Evolutionary conservation across 2,113 vertebrate species (phyloP), one percentile per base, ranked within the genome.

Genomic region (Perccottus glenii): DNA sequence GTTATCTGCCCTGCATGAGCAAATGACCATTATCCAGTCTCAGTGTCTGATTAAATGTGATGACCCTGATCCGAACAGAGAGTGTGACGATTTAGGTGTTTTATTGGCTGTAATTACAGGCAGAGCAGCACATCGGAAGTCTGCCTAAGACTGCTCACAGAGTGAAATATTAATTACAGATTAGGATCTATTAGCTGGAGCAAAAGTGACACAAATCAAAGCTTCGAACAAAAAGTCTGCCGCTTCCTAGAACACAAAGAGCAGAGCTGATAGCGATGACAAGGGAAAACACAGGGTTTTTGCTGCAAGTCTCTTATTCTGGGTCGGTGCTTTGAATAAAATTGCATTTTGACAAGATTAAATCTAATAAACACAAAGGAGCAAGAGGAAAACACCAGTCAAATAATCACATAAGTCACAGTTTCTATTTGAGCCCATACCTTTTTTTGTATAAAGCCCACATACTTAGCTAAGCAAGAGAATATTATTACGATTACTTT

Each of bases 41-140:
- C 64, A 47, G 64, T 80, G 64, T 56, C 55, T 82, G 76, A 88
- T 89, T 86, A 78, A 78, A 72, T 67, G 46, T 45, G 73, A 79
- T 90, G 85, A 92, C 88, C 87, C 82, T 48, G 66, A 76, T 79
- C 47, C 64, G 80, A 78, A 79, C 80, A 55, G 67, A 77, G 70
- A 76, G 67, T 78, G 70, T 49, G 63, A 14, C 19, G 51, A 80
- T 80, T 76, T 66, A 84, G 66, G 43, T 49, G 7, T 60, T 83
- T 82, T 77, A 88, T 89, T 88, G 75, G 79, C 61, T 47, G 60
- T 90, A 90, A 91, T 92, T 86, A 66, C 78, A 75, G 73, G 50
- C 73, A 83, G 81, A 80, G 70, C 78, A 80, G 79, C 71, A 36
- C 83, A 84, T 90, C 74, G 64, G 76, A 70, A 85, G 77, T 89